A percentile compares a stretch with the other conserved stretches of the same genome.
Conservation (phyloP, 2,797 vertebrate species). For the Poecilia velifera region DNA sequence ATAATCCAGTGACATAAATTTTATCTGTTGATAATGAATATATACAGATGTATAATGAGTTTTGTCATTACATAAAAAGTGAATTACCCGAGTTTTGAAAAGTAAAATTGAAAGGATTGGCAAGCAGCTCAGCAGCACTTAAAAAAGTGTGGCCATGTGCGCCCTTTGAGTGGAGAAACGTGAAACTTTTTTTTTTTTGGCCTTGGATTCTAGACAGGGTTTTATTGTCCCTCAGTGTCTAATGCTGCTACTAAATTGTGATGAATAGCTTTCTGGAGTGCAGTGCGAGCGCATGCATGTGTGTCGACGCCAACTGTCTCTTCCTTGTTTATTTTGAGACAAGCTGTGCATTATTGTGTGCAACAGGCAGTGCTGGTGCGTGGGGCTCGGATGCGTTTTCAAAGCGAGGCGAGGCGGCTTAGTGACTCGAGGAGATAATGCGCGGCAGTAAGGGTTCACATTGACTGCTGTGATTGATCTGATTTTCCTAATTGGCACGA, state of each 20-base stretch:
- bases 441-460: slow-evolving; percentile 36
- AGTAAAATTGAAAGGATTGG: neutral
- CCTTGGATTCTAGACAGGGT: slow-evolving; percentile 35
- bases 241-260: slow-evolving; percentile 64
- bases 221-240: slow-evolving; percentile 60
- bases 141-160: slow-evolving; percentile 38
- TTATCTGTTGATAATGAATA: neutral
- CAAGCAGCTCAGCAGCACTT: slow-evolving; percentile 47
- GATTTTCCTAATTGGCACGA: slow-evolving; percentile 72
- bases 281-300: slow-evolving; percentile 17
- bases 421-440: slow-evolving; percentile 39
- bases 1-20: neutral
- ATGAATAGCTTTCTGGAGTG: slow-evolving; percentile 64
- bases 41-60: neutral
- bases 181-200: slow-evolving; percentile 23
- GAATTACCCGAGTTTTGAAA: slow-evolving; percentile 24
- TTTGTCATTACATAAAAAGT: slow-evolving; percentile 16
- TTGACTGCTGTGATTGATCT: slow-evolving; percentile 67
- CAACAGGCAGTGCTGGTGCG: slow-evolving; percentile 11
- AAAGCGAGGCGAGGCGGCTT: slow-evolving; percentile 23
- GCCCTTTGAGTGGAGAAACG: slow-evolving; percentile 46
- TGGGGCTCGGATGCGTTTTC: slow-evolving; percentile 36
- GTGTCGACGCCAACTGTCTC: slow-evolving; percentile 29
- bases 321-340: slow-evolving; percentile 50
- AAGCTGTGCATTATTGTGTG: slow-evolving; percentile 42